phyloP scores from a whole-genome alignment of 2,113 vertebrate genomes.

The Pollimyrus isidori region DNA sequence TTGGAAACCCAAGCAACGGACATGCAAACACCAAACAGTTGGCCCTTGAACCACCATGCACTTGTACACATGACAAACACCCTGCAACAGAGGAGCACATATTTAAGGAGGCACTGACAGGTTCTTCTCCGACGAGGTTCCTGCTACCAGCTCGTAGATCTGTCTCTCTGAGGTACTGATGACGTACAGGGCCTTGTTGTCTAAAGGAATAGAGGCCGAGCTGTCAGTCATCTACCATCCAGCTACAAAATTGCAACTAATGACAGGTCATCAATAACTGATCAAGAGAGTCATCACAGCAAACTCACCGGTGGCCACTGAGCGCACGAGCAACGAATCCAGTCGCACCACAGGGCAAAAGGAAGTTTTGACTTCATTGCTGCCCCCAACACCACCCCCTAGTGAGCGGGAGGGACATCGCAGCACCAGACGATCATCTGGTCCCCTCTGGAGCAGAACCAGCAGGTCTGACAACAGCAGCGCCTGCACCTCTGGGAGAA shows the following conservation, averaged over 20 bases:
- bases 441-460: slow-evolving; percentile 75
- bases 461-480: slow-evolving; percentile 82
- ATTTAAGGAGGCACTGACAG: slow-evolving; percentile 54
- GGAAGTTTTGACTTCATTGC: slow-evolving; percentile 71
- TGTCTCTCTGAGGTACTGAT: slow-evolving; percentile 87
- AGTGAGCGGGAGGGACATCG: slow-evolving; percentile 65
- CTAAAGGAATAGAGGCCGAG: slow-evolving; percentile 37
- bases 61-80: not conserved
- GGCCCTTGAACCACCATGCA: not conserved
- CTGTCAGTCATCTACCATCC: not conserved
- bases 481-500: slow-evolving; percentile 73
- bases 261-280: not conserved
- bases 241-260: not conserved
- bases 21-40: not conserved
- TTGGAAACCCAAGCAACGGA: not conserved
- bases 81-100: not conserved
- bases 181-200: slow-evolving; percentile 84
- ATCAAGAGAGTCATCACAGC: not conserved
- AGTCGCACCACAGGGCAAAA: slow-evolving; percentile 84
- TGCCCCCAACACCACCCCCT: slow-evolving; percentile 55
- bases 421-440: slow-evolving; percentile 76
- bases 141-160: slow-evolving; percentile 86
- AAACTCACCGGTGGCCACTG: slow-evolving; percentile 68
- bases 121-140: slow-evolving; percentile 76
- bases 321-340: slow-evolving; percentile 74